Evolutionary conservation across 2,888 invertebrate species (phyloP), one percentile per base, ranked within the genome.

Genomic region (Junonia oenone): DNA sequence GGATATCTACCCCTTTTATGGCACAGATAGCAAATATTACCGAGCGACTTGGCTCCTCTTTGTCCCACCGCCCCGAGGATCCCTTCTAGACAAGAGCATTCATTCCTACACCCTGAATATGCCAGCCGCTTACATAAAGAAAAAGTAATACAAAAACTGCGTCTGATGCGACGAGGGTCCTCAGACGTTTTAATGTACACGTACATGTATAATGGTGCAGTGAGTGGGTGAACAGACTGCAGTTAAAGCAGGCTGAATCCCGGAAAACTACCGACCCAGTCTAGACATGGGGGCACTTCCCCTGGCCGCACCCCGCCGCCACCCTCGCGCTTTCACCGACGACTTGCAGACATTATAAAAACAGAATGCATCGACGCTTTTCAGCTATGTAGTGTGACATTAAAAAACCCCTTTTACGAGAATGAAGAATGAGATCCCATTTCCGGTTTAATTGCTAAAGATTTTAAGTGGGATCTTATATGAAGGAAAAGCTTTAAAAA

Each of bases 181-280:
- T 87, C 84, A 86, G 85, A 85, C 83, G 73, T 72, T 66, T 67
- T 59, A 64, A 73, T 72, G 57, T 68, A 68, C 61, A 72, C 63
- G 59, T 64, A 63, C 63, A 63, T 68, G 68, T 75, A 77, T 75
- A 71, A 69, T 76, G 74, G 72, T 86, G 86, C 87, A 84, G 80
- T 83, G 87, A 87, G 88, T 88, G 87, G 87, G 85, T 85, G 83
- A 86, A 73, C 80, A 78, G 80, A 84, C 87, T 89, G 89, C 89
- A 88, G 86, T 77, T 85, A 85, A 83, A 83, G 83, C 81, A 78
- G 81, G 72, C 83, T 86, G 89, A 87, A 90, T 87, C 89, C 89
- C 83, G 90, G 90, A 90, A 88, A 90, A 90, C 91, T 90, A 89
- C 88, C 90, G 90, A 91, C 91, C 90, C 90, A 90, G 90, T 91